These are phyloP conservation scores for Antheraea yamamai DNA, from an alignment of 2,888 invertebrate genomes.

Conservation along the genomic window DNA sequence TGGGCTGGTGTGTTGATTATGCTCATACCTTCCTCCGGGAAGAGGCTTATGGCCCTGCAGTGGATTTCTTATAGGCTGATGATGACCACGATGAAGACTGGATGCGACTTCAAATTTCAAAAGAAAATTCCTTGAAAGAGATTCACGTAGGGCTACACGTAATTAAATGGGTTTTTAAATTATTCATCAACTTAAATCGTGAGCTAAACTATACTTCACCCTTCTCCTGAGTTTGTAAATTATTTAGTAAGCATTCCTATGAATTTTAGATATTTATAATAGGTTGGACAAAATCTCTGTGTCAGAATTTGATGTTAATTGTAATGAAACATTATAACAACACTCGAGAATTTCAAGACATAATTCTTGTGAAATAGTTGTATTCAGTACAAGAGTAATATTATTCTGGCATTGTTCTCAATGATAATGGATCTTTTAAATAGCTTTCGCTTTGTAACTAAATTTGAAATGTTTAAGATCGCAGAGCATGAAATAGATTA, in stretches of 20 bases:
- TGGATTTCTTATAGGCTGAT: too few relatives aligned
- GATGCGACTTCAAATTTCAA: too few relatives aligned
- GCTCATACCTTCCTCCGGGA: too few relatives aligned
- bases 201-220: not conserved
- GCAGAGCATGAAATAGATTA: not conserved
- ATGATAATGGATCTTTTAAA: not conserved
- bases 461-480: not conserved
- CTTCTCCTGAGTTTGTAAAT: not conserved
- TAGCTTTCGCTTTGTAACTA: not conserved
- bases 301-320: not conserved
- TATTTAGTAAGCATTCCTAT: not conserved
- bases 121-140: too few relatives aligned
- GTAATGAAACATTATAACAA: not conserved
- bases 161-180: not conserved
- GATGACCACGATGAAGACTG: too few relatives aligned
- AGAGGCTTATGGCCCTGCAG: too few relatives aligned
- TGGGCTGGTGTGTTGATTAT: too few relatives aligned
- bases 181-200: not conserved
- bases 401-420: not conserved
- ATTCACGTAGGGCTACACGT: not conserved
- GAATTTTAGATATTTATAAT: not conserved
- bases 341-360: not conserved
- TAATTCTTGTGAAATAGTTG: not conserved
- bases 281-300: not conserved
- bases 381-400: not conserved